Evolutionary conservation across 2,113 vertebrate species (phyloP).

Genomic region (Phocoena sinus): DNA sequence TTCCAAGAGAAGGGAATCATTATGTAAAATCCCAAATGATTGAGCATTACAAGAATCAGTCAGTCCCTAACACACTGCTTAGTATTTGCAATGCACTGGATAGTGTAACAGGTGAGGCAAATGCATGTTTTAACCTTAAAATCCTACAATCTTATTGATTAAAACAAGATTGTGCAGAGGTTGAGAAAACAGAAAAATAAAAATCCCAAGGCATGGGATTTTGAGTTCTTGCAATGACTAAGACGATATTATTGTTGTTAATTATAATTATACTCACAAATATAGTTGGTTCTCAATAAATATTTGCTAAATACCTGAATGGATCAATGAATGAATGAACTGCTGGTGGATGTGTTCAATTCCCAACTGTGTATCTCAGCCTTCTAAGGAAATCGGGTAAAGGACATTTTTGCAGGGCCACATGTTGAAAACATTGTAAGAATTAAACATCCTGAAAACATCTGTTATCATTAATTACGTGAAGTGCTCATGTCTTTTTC

Average conservation of each 20-base stretch:
- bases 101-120: not conserved
- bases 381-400: not conserved
- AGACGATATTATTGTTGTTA: not conserved
- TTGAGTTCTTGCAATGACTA: not conserved
- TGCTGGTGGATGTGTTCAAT: not conserved
- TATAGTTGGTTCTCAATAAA: too few species aligned
- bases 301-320: not conserved
- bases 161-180: not conserved
- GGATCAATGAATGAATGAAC: too few species aligned
- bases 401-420: not conserved
- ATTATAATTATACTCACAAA: too few species aligned
- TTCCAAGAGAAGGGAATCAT: not conserved
- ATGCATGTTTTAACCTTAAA: not conserved
- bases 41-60: not conserved
- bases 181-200: accelerated
- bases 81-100: not conserved
- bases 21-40: not conserved
- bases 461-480: not conserved
- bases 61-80: not conserved
- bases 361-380: not conserved
- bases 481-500: not conserved
- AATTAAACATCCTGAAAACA: not conserved
- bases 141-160: not conserved
- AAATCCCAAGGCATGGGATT: too few species aligned
- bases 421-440: not conserved